Base-by-base conservation (phyloP, 2,888 invertebrate species). In the Sarcophaga rosellei region DNA sequence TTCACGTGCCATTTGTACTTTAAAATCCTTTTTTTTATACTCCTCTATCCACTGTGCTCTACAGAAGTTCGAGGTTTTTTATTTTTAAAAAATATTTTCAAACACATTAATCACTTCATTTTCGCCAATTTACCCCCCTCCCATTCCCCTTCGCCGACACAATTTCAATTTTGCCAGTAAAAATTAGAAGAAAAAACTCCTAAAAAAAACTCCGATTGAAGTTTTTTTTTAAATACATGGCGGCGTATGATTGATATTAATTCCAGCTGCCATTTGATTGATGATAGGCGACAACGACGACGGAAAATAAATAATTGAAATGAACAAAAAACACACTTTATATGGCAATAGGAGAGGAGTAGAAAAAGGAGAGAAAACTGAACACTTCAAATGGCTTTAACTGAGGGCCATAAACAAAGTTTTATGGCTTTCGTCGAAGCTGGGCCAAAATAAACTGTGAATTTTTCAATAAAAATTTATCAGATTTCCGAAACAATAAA, bases 211-310 rank as follows among this genome's bases (percentile, higher is more conserved):
- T 0, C 35, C 35, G 35, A 35, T 35, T 35, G 5, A 35, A 47
- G 4, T 15, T 53, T 53, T 12, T 3, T 53, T 53, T 53, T 15
- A 53, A 81, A 53, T 69, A 45, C 63, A 63, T 57, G 68, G 69
- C 81, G 69, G 69, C 81, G 69, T 81, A 81, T 81, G 81, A 81
- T 75, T 75, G 81, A 81, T 81, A 81, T 81, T 63, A 81, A 75
- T 75, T 69, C 62, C 81, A 81, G 69, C 81, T 81, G 81, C 81
- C 75, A 75, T 75, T 75, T 81, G 81, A 81, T 81, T 81, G 81
- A 81, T 81, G 81, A 75, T 62, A 63, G 75, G 75, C 62, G 35
- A 10, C 35, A 35, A 25, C 25, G 1, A 8, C 8, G 8, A 6
- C 6, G 44, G 57, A 53, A 75, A 75, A 75, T 68, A 81, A 81